Percentiles rank a stretch among this genome's conserved stretches.
phyloP scores from a whole-genome alignment of 2,113 vertebrate genomes.

The Seriola dumerili region DNA sequence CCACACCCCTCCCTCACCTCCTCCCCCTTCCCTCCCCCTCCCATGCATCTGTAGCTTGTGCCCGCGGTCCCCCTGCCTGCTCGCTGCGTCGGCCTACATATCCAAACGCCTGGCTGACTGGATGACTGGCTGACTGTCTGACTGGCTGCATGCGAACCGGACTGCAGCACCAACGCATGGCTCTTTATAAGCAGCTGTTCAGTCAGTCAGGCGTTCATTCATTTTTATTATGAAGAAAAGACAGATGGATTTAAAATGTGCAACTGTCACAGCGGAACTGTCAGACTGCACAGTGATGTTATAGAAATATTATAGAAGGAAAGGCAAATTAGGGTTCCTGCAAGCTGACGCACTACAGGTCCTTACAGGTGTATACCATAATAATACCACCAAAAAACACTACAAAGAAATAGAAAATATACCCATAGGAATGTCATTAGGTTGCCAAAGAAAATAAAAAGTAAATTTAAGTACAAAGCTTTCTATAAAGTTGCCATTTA shows the following conservation, averaged over 20 bases:
- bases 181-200: conserved; percentile 9
- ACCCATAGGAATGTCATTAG: background rate
- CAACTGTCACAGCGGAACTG: background rate
- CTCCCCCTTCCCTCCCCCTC: background rate
- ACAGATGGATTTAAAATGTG: background rate
- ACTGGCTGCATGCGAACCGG: too few species aligned
- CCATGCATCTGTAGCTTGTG: conserved; percentile 28
- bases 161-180: background rate
- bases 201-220: conserved; percentile 6
- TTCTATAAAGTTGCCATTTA: background rate
- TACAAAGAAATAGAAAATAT: background rate
- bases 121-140: conserved; percentile 21
- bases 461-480: background rate
- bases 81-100: conserved; percentile 57
- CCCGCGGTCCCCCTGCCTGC: conserved; percentile 41
- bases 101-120: conserved; percentile 8
- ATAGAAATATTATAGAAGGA: background rate
- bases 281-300: background rate
- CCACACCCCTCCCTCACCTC: background rate
- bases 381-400: too few species aligned
- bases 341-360: too few species aligned
- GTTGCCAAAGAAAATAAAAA: background rate
- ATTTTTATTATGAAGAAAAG: background rate
- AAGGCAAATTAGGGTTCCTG: background rate
- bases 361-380: background rate